Conservation (phyloP, 2,888 invertebrate species). For the Dolichopus griseipennis region DNA sequence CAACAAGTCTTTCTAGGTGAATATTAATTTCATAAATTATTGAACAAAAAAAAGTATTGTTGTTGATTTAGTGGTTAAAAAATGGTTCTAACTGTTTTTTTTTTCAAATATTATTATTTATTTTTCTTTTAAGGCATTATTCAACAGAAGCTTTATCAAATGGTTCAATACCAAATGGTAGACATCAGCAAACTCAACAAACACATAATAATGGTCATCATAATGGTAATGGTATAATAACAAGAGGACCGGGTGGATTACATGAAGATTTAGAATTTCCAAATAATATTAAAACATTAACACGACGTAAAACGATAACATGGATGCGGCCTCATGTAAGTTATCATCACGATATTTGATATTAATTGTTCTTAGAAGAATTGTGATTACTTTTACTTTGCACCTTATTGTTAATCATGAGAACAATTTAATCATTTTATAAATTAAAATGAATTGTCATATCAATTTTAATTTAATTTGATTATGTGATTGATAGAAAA, state of each 20-base stretch:
- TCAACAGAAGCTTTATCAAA: conserved; percentile 20
- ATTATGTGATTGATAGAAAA: too few relatives aligned
- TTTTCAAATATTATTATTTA: neutral
- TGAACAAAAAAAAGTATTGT: neutral
- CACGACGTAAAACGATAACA: conserved; percentile 23
- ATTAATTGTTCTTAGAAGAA: too few relatives aligned
- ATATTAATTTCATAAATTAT: neutral
- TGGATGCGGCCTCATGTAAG: conserved; percentile 28
- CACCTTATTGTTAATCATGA: too few relatives aligned
- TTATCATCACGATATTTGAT: neutral
- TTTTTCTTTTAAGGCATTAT: conserved; percentile 20
- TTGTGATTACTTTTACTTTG: too few relatives aligned
- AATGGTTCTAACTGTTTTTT: neutral
- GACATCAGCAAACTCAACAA: conserved; percentile 7
- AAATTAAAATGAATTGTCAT: too few relatives aligned
- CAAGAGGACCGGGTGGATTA: conserved; percentile 23
- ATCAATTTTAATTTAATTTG: too few relatives aligned
- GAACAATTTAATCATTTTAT: too few relatives aligned
- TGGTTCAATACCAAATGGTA: conserved; percentile 18
- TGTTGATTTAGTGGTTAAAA: neutral
- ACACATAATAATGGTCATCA: conserved; percentile 7
- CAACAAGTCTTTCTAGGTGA: conserved; percentile 20
- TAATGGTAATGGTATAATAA: conserved; percentile 21
- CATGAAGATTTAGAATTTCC: conserved; percentile 27
- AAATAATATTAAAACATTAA: conserved; percentile 22